A percentile compares a stretch with the other conserved stretches of the same genome.
These are phyloP conservation scores for Octodonta nipae DNA, from an alignment of 2,888 invertebrate genomes.

Conservation along the genomic window DNA sequence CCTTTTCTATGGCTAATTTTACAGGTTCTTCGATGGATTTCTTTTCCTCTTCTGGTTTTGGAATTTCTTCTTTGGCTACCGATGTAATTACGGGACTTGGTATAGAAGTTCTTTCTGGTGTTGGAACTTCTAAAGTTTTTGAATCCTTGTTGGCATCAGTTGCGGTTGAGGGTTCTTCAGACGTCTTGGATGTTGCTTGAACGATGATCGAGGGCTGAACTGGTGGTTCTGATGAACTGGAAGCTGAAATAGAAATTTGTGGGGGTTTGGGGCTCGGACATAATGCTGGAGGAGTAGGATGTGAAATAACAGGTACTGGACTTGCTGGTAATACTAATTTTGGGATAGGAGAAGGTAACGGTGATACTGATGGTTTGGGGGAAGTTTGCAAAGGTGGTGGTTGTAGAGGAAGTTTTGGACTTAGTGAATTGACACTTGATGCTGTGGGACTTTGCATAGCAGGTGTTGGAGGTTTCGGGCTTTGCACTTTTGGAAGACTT, in stretches of 20 bases:
- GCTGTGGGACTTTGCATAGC: constrained; percentile 7
- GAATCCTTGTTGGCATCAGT: too few relatives aligned
- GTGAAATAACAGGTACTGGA: neutral
- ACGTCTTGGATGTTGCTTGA: neutral
- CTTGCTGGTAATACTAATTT: neutral
- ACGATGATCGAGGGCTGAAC: neutral
- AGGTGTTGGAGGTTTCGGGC: constrained; percentile 6
- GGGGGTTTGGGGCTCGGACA: constrained; percentile 5
- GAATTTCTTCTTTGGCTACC: constrained; percentile 2
- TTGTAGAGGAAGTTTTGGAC: constrained; percentile 11
- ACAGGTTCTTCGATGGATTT: constrained; percentile 12
- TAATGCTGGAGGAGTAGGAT: too few relatives aligned
- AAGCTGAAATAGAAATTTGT: neutral
- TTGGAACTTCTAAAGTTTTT: constrained; percentile 4
- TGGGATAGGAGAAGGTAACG: constrained; percentile 4
- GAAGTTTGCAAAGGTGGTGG: constrained; percentile 4
- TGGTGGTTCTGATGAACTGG: neutral
- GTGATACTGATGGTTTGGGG: constrained; percentile 1
- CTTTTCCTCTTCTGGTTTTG: constrained; percentile 5
- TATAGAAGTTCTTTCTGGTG: constrained; percentile 28
- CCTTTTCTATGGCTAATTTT: constrained; percentile 25
- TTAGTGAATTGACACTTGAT: constrained; percentile 9
- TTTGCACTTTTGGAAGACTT: constrained; percentile 9
- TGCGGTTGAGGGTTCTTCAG: constrained; percentile 1
- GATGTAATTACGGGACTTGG: constrained; percentile 36